Evolutionary conservation across 2,888 invertebrate genomes (phyloP).

Genomic region (Leucozona laternaria): DNA sequence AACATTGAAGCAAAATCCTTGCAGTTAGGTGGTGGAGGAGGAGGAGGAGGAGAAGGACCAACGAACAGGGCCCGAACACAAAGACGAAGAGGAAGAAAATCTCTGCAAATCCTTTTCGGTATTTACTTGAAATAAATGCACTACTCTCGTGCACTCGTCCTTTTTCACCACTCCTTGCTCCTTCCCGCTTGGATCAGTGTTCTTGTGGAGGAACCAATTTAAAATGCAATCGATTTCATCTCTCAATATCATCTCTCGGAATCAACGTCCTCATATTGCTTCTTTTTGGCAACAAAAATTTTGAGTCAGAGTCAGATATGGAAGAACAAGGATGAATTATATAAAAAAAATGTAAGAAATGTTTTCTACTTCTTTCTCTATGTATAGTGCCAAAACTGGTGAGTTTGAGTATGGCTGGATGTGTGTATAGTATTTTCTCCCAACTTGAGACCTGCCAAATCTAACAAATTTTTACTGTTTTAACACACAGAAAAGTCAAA

Average conservation of each 20-base stretch:
- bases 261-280: conserved; percentile 33
- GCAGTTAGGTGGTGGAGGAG: too few relatives aligned
- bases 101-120: conserved; percentile 62
- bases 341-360: conserved; percentile 9
- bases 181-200: background rate
- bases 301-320: conserved; percentile 12
- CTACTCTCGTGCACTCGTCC: background rate
- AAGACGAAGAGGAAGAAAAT: conserved; percentile 28
- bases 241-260: conserved; percentile 65
- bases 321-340: conserved; percentile 29
- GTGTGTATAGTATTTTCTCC: background rate
- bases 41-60: background rate
- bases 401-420: background rate
- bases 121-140: conserved; percentile 69
- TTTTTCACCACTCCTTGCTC: background rate
- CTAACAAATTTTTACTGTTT: conserved; percentile 47
- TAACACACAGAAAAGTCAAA: conserved; percentile 45
- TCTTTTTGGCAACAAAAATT: conserved; percentile 27
- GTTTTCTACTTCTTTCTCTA: conserved; percentile 10
- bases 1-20: conserved; percentile 30
- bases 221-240: conserved; percentile 76
- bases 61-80: background rate
- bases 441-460: conserved; percentile 25
- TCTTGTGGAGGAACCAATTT: conserved; percentile 69
- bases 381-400: conserved; percentile 5